A percentile compares a stretch with the other conserved stretches of the same genome.
Evolutionary conservation across 2,888 invertebrate species (phyloP).

Genomic region (Leptopilina syphax): DNA sequence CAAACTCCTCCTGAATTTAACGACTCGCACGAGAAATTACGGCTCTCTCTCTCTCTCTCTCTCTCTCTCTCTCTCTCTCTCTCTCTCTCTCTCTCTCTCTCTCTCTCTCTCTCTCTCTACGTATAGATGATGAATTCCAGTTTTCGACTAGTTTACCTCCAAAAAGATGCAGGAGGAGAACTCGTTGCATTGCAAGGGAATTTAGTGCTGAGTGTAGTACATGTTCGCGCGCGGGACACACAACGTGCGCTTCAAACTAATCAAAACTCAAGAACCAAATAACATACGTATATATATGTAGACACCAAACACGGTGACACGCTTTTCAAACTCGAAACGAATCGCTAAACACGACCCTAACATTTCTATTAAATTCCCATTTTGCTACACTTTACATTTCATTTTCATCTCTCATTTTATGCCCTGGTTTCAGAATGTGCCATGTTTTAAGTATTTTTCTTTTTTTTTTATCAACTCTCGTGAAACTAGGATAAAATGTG

Average conservation of each 20-base stretch:
- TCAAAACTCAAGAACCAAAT: slow-evolving; percentile 41
- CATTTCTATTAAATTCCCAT: slow-evolving; percentile 2
- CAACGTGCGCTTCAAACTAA: slow-evolving; percentile 33
- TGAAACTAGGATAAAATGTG: too few relatives aligned
- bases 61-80: too few relatives aligned
- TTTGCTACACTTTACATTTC: not conserved
- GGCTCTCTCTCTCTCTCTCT: too few relatives aligned
- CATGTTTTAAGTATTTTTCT: too few relatives aligned
- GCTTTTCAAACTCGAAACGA: slow-evolving; percentile 19
- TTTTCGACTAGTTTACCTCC: slow-evolving; percentile 22
- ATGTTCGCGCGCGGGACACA: slow-evolving; percentile 8
- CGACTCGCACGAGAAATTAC: slow-evolving; percentile 28
- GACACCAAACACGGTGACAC: not conserved
- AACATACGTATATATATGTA: not conserved
- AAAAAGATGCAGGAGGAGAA: slow-evolving; percentile 17
- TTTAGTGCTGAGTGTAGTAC: not conserved
- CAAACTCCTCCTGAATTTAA: not conserved
- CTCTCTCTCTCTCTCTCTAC: too few relatives aligned
- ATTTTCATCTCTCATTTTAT: not conserved
- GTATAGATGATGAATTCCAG: slow-evolving; percentile 6
- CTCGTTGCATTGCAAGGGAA: not conserved
- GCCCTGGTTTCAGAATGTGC: too few relatives aligned
- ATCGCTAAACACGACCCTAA: not conserved
- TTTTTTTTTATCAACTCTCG: too few relatives aligned
- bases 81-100: too few relatives aligned